Conservation (phyloP, 2,888 invertebrate genomes). For the Ryuthela nishihirai region DNA sequence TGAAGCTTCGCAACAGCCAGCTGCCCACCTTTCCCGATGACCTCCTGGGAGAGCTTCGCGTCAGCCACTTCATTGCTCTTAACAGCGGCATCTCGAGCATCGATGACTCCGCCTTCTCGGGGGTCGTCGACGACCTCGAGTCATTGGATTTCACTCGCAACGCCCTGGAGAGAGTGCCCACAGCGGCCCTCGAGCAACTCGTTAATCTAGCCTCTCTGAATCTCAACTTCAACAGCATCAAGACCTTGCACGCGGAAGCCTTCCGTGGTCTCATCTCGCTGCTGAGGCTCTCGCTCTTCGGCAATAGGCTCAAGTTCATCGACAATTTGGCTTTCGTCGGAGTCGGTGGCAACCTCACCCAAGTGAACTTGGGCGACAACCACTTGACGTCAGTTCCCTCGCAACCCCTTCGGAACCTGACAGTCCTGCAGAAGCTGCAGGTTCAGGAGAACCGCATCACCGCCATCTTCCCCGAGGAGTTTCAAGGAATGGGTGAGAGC, state of each 20-base stretch:
- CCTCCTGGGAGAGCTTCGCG: conserved; percentile 80
- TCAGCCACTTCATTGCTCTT: conserved; percentile 84
- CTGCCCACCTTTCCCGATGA: conserved; percentile 70
- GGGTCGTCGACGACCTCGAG: conserved; percentile 70
- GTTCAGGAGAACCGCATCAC: conserved; percentile 42
- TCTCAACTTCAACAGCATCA: conserved; percentile 82
- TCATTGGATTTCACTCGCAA: conserved; percentile 86
- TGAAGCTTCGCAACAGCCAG: conserved; percentile 81
- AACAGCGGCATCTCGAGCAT: conserved; percentile 76
- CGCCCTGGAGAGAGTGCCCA: conserved; percentile 60
- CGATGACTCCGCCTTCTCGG: conserved; percentile 80
- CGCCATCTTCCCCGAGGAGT: conserved; percentile 22
- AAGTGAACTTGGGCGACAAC: conserved; percentile 81
- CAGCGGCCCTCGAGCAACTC: conserved; percentile 33
- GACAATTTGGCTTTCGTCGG: conserved; percentile 81
- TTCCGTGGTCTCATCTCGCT: conserved; percentile 82
- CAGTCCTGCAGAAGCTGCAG: conserved; percentile 37
- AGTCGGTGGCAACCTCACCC: conserved; percentile 79
- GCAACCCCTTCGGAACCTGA: conserved; percentile 29
- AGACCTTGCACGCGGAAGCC: conserved; percentile 70
- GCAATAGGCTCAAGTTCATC: conserved; percentile 60
- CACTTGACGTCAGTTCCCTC: conserved; percentile 67
- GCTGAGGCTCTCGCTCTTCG: conserved; percentile 81
- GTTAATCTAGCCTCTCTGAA: conserved; percentile 69
- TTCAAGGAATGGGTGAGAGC: conserved; percentile 52